Conservation (phyloP, 2,888 invertebrate species). For the Phymatocera aterrima region DNA sequence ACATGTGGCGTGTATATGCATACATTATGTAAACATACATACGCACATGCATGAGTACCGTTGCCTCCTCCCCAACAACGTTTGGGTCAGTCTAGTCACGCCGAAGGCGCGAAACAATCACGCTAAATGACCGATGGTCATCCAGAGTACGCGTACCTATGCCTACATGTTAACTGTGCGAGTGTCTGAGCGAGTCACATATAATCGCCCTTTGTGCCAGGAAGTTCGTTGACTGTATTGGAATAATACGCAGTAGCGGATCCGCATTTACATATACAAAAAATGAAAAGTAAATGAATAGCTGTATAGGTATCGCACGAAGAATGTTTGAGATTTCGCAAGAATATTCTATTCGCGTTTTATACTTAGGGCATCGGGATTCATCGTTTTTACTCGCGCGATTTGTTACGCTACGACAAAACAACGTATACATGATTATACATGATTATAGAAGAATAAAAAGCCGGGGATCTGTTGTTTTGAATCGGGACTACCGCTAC, state of each 20-base stretch:
- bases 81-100: slow-evolving; percentile 18
- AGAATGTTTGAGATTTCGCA: no score
- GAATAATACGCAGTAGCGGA: neutral
- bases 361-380: no score
- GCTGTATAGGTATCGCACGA: no score
- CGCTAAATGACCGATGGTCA: neutral
- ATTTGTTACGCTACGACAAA: no score
- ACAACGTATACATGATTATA: no score
- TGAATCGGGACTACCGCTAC: no score
- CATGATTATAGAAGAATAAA: no score
- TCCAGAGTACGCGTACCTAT: neutral
- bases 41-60: slow-evolving; percentile 2
- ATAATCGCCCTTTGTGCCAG: slow-evolving; percentile 39
- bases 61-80: neutral
- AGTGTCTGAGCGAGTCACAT: neutral
- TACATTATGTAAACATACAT: neutral
- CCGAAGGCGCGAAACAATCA: slow-evolving; percentile 6
- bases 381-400: no score
- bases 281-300: neutral
- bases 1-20: neutral
- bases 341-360: no score
- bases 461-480: no score
- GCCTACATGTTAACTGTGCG: slow-evolving; percentile 16
- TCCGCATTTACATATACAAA: neutral
- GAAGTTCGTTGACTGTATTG: neutral